phyloP scores from a whole-genome alignment of 2,888 invertebrate species.

The Campoplex capitator region DNA sequence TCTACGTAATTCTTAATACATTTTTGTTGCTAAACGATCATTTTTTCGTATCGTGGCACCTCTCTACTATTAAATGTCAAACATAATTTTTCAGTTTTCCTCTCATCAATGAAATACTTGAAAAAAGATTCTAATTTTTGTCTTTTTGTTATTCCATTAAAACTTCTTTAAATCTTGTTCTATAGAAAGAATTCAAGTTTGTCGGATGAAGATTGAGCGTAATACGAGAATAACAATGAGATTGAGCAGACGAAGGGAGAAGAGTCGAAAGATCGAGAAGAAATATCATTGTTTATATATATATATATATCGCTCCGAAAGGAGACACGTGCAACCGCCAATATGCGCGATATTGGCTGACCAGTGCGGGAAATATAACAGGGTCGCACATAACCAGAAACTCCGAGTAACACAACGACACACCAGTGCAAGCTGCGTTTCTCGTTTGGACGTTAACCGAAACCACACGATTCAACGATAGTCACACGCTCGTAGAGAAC shows the following conservation, averaged over 20 bases:
- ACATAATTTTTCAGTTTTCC: too few relatives aligned
- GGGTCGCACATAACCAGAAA: conserved; percentile 28
- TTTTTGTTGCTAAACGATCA: neutral
- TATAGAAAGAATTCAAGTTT: neutral
- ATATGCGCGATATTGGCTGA: conserved; percentile 79
- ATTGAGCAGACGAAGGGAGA: conserved; percentile 21
- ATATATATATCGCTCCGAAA: conserved; percentile 10
- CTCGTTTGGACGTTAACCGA: conserved; percentile 27
- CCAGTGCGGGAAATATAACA: conserved; percentile 74
- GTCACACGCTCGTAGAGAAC: neutral
- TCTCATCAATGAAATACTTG: too few relatives aligned
- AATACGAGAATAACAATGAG: conserved; percentile 38
- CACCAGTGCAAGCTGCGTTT: conserved; percentile 17
- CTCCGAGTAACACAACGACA: conserved; percentile 11
- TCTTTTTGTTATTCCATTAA: too few relatives aligned
- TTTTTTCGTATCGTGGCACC: neutral
- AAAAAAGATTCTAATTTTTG: too few relatives aligned
- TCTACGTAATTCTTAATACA: neutral
- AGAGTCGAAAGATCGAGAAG: conserved; percentile 33
- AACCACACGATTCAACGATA: conserved; percentile 21
- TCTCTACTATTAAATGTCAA: too few relatives aligned
- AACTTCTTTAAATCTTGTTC: too few relatives aligned
- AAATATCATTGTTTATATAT: neutral
- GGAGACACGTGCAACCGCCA: conserved; percentile 67
- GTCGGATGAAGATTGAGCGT: neutral